A percentile compares a stretch with the other conserved stretches of the same genome.
Evolutionary conservation across 2,113 vertebrate genomes (phyloP).

Genomic region (Plecturocebus donacophilus): DNA sequence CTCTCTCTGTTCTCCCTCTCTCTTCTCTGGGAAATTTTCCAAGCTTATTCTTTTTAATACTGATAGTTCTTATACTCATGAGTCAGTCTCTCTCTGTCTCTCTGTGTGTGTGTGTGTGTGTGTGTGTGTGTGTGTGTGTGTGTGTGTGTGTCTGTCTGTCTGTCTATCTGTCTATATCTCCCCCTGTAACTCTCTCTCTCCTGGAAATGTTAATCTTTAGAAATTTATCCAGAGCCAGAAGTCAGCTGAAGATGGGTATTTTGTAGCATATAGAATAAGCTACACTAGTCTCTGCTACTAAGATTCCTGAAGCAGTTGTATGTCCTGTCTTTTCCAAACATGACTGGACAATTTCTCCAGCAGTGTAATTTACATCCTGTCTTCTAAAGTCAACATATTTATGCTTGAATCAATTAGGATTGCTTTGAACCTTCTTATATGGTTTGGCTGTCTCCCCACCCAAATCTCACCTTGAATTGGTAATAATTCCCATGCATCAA

Average conservation of each 20-base stretch:
- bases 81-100: background rate
- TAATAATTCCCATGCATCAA: too few species aligned
- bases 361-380: background rate
- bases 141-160: too few species aligned
- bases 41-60: background rate
- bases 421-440: background rate
- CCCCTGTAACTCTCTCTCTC: background rate
- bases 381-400: background rate
- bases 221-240: background rate
- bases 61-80: background rate
- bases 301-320: background rate
- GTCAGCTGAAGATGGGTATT: background rate
- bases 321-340: background rate
- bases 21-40: background rate
- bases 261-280: background rate
- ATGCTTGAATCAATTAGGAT: background rate
- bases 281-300: fast-evolving
- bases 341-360: background rate
- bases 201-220: background rate
- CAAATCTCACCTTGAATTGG: too few species aligned
- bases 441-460: too few species aligned
- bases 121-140: too few species aligned
- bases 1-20: background rate
- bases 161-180: too few species aligned
- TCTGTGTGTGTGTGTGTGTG: too few species aligned